Percentiles rank a stretch among this genome's conserved stretches.
Evolutionary conservation across 2,797 vertebrate species (phyloP).

Genomic region (Columba guinea): DNA sequence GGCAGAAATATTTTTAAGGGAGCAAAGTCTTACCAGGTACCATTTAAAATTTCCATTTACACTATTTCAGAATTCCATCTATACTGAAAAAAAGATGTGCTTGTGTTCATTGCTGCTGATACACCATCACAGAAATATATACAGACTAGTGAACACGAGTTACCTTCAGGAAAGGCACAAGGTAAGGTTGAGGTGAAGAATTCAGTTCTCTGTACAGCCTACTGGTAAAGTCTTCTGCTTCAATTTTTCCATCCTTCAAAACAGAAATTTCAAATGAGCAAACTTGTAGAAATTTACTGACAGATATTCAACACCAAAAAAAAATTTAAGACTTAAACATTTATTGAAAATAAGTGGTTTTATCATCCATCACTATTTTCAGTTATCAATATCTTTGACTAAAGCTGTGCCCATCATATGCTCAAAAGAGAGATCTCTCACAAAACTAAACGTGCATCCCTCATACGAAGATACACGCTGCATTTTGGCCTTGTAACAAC

Average conservation of each 20-base stretch:
- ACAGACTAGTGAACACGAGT: background rate
- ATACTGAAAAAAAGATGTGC: background rate
- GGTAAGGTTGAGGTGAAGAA: conserved; percentile 97
- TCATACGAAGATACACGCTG: background rate
- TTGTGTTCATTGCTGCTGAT: background rate
- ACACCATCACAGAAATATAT: background rate
- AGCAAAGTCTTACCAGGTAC: background rate
- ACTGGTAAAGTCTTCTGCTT: conserved; percentile 97
- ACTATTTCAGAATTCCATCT: background rate
- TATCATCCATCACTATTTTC: background rate
- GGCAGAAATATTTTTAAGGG: background rate
- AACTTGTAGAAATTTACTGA: background rate
- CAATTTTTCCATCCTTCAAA: conserved; percentile 91
- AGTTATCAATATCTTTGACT: background rate
- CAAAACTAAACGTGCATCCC: background rate
- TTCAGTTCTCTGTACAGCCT: conserved; percentile 96
- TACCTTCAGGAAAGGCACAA: conserved; percentile 99
- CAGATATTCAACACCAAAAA: background rate
- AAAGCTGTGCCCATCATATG: background rate
- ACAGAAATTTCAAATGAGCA: background rate
- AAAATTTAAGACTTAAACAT: background rate
- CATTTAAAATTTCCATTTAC: background rate
- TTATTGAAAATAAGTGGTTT: background rate
- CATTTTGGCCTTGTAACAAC: background rate
- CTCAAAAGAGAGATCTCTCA: background rate